Base-by-base conservation (phyloP, 2,113 vertebrate species). In the Eclectus roratus region DNA sequence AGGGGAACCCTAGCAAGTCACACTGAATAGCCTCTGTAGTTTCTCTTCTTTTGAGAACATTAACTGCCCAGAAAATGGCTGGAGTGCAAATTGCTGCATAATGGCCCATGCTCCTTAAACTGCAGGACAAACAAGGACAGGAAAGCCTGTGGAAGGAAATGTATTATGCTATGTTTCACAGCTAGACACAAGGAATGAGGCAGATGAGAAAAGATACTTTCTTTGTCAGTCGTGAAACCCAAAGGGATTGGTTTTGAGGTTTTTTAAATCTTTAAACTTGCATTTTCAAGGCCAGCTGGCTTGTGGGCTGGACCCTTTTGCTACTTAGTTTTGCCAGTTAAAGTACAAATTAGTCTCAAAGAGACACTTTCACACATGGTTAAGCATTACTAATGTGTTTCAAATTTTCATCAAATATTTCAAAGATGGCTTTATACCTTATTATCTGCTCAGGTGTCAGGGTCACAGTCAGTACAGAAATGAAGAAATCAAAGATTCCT, bases 51-150 rank as follows among this genome's bases (percentile, higher is more conserved):
- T 69, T 7, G 74, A 80, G 97, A 97, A 95, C 82, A 23, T 61
- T 76, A 47, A 58, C 43, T 93, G 12, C 44, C 90, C 94, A 93
- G 94, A 89, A 94, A 94, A 71, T 89, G 93, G 94, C 97, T 97
- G 94, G 80, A 89, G 77, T 20, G 56, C 68, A 47, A 31, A 80
- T 85, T 96, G 95, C 96, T 96, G 25, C 66, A 71, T 82, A 64
- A 94, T 13, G 82, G 20, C 77, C 37, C 31, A 3, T 2, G 46
- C 10, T 84, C 76, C 76, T 85, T 52, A 21, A 47, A 58, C 63
- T 50, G 83, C 64, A 89, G 80, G 20, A 58, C 84, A 65, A 37
- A 29, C 28, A 46, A 76, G 70, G 74, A 61, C 49, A 60, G 50
- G 68, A 53, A 33, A 35, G 53, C 1, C 0, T 16, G 37, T 6